Base-by-base conservation (phyloP, 2,888 invertebrate genomes). In the Nebria salina region DNA sequence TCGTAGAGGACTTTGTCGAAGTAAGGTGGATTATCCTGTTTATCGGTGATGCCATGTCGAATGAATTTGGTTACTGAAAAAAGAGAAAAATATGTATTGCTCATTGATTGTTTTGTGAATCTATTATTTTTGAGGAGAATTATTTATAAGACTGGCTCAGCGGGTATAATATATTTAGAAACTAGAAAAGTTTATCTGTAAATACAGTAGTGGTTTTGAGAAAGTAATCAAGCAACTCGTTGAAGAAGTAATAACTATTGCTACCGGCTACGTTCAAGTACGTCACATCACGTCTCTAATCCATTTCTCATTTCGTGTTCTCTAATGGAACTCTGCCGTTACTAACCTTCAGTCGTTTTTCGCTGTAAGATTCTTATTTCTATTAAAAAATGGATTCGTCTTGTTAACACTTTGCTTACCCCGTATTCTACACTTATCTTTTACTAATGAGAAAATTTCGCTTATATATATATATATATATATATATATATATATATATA, bases 21-120 rank as follows among this genome's bases (percentile, higher is more conserved):
- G 90, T 97, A 97, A 84, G 99, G 99, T 83, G 98, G 97, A 91
- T 99, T 99, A 93, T 99, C 99, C 94, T 99, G 99, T 92, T 98
- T 98, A 92, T 99, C 99, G 86, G 97, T 97, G 88, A 99, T 98
- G 87, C 97, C 97, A 90, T 98, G 98, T 86, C 98, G 97, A 90
- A 98, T 98, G 91, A 97, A 98, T 92, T 98, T 98, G 85, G 97
- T 98, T 90, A 98, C 98, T 34, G 98, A 93, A 15, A 93, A 94
- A 86, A 87, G 88, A 87, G 87, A 64, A 54, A 73, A 54, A 73
- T 65, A 34, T 34, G 34, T 34, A 34, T 34, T 13, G 13, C 2
- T 8, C 4, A 54, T 7, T 54, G 54, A 2, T 8, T 54, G 8
- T 11, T 11, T 8, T 54, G 8, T 6, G 54, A 5, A 7, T 8